Conservation (phyloP, 2,888 invertebrate genomes). For the Mimumesa dahlbomi region DNA sequence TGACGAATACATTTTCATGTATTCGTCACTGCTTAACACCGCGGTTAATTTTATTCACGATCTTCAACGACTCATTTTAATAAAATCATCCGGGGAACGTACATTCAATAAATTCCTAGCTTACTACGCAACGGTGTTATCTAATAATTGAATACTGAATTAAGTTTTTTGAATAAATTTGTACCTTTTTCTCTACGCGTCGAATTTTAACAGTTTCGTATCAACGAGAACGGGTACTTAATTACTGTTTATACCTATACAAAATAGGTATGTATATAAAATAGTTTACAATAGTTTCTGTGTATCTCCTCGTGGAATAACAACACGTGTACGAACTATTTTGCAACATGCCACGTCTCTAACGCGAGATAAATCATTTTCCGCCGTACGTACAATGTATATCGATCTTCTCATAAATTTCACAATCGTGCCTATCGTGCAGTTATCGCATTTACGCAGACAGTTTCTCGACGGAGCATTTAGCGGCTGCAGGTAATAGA, state of each 20-base stretch:
- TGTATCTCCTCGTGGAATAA: too few species aligned
- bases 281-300: too few species aligned
- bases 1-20: not conserved
- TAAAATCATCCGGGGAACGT: too few species aligned
- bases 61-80: not conserved
- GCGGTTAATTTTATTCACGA: not conserved
- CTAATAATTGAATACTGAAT: too few species aligned
- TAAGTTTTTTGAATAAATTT: too few species aligned
- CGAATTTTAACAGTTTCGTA: too few species aligned
- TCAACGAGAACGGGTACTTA: too few species aligned
- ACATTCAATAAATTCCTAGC: too few species aligned
- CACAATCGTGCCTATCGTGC: not conserved
- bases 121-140: too few species aligned
- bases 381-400: not conserved
- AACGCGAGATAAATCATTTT: not conserved
- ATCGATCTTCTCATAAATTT: conserved; percentile 1
- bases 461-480: not conserved
- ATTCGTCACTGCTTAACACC: not conserved
- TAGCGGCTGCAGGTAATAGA: conserved; percentile 2
- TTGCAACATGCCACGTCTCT: not conserved
- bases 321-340: not conserved
- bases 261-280: too few species aligned
- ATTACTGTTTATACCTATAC: too few species aligned
- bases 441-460: conserved; percentile 2
- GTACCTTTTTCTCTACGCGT: too few species aligned